phyloP scores from a whole-genome alignment of 2,113 vertebrate species.

The Neolamprologus falcicula region DNA sequence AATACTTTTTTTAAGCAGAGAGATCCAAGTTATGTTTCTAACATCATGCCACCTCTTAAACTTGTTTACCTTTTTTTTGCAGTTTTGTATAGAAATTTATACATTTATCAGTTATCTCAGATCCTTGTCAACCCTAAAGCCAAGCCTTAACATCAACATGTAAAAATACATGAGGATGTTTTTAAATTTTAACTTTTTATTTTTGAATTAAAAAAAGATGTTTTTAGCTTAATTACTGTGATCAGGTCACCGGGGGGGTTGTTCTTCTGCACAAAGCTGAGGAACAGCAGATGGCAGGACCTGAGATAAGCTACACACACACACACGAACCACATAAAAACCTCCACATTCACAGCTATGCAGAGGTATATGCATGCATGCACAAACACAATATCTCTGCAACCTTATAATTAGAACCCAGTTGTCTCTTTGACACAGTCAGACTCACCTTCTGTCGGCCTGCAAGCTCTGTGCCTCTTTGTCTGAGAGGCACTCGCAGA shows the following conservation, averaged over 20 bases:
- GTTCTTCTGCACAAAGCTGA: background rate
- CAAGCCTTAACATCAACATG: background rate
- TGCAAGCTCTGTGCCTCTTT: background rate
- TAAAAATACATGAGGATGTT: background rate
- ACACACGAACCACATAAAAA: background rate
- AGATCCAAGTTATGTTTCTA: background rate
- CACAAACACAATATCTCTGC: background rate
- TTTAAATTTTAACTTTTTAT: background rate
- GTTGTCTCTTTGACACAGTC: background rate
- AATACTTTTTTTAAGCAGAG: background rate
- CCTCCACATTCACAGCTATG: background rate
- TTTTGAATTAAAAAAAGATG: background rate
- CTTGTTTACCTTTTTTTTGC: background rate
- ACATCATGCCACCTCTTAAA: background rate
- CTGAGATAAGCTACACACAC: background rate
- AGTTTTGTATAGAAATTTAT: background rate
- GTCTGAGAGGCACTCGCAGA: background rate
- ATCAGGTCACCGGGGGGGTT: background rate
- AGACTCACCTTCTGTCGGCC: background rate
- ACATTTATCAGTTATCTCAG: background rate
- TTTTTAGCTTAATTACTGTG: background rate
- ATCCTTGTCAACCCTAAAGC: background rate
- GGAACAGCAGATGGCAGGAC: slow-evolving; percentile 11
- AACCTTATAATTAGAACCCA: slow-evolving; percentile 25
- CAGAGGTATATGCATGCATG: background rate